Evolutionary conservation across 2,888 invertebrate genomes (phyloP), one percentile per base, ranked within the genome.

Genomic region (Cephus spinipes): DNA sequence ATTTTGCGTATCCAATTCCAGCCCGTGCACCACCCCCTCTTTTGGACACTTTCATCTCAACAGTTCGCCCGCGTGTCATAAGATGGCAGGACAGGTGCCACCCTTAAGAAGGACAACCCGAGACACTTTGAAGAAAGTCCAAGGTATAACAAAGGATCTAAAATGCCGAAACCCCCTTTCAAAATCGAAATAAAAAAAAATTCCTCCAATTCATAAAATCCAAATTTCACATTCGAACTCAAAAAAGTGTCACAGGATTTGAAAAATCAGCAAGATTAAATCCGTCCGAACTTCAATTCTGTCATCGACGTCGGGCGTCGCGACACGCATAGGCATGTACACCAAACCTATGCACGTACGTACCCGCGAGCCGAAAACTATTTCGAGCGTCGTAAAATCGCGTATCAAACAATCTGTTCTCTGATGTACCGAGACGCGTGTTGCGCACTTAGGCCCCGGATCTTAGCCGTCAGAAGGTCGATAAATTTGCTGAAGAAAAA

Each of bases 401-500:
- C 71, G 71, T 71, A 71, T 71, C 71, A 71, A 71, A 71, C 71
- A 71, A 71, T 71, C 71, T 71, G 71, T 71, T 71, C 71, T 71
- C 71, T 71, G 71, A 71, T 71, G 71, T 32, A 71, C 71, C 71
- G 71, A 71, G 31, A 55, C 40, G 76, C 30, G 75, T 79, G 76
- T 77, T 78, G 69, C 77, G 81, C 81, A 74, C 77, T 71, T 76
- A 80, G 80, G 78, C 78, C 78, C 80, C 78, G 76, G 78, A 79
- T 81, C 80, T 81, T 79, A 81, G 80, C 78, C 83, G 81, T 80
- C 81, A 87, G 86, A 87, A 84, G 81, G 86, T 88, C 88, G 89
- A 90, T 90, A 90, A 89, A 90, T 90, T 89, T 88, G 84, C 86
- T 85, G 88, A 76, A 84, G 84, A 88, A 88, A 89, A 89, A 89